Evolutionary conservation across 2,888 invertebrate genomes (phyloP), one percentile per base, ranked within the genome.

Genomic region (Metalampra italica): DNA sequence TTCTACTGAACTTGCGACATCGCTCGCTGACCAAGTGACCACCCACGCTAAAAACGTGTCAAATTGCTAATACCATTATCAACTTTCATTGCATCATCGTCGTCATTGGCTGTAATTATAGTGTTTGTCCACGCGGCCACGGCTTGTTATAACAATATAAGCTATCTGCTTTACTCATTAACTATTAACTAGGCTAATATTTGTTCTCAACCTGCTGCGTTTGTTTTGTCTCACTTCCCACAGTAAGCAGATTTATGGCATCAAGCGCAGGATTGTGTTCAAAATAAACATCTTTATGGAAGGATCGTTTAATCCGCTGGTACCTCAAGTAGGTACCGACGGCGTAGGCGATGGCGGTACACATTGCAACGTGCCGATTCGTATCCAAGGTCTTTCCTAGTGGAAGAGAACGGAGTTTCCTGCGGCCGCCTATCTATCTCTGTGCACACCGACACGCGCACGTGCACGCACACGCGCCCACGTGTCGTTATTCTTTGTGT

Each of bases 361-460:
- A 82, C 86, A 84, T 86, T 87, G 87, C 88, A 87, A 85, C 85
- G 85, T 85, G 85, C 84, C 84, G 84, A 85, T 86, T 87, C 82
- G 78, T 79, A 84, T 78, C 90, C 90, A 90, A 90, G 90, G 90
- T 87, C 90, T 90, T 90, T 90, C 90, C 90, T 90, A 82, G 87
- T 90, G 89, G 88, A 90, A 90, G 90, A 90, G 90, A 90, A 89
- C 87, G 90, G 89, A 82, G 89, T 89, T 90, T 90, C 90, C 90
- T 90, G 90, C 87, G 88, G 71, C 83, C 82, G 82, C 86, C 87
- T 87, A 84, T 88, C 87, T 86, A 85, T 81, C 9, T 11, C 37
- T 37, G 80, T 76, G 77, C 86, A 84, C 86, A 81, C 81, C 70
- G 69, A 80, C 83, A 78, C 62, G 68, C 68, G 75, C 84, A 78